Conservation (phyloP, 2,113 vertebrate genomes). For the Polypterus senegalus region DNA sequence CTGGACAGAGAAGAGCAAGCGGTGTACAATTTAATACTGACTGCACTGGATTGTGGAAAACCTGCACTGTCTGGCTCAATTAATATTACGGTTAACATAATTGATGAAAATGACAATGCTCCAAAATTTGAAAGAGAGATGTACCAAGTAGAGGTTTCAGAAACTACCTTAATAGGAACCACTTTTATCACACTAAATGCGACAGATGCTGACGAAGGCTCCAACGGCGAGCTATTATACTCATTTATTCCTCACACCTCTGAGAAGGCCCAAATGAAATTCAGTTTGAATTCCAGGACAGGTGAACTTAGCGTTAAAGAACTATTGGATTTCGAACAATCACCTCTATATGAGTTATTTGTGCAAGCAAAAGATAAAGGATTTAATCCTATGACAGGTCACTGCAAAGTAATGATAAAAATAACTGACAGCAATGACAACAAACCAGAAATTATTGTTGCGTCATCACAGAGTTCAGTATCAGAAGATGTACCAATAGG, state of each 20-base stretch:
- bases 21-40: slow-evolving; percentile 41
- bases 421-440: slow-evolving; percentile 9
- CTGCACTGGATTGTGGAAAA: slow-evolving; percentile 41
- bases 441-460: background rate
- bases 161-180: slow-evolving; percentile 34
- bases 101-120: slow-evolving; percentile 49
- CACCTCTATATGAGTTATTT: slow-evolving; percentile 9
- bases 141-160: slow-evolving; percentile 40
- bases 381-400: background rate
- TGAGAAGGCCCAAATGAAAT: slow-evolving; percentile 35
- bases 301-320: slow-evolving; percentile 47
- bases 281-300: slow-evolving; percentile 40
- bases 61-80: slow-evolving; percentile 43
- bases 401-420: slow-evolving; percentile 1
- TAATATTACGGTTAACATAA: slow-evolving; percentile 40
- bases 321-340: slow-evolving; percentile 16
- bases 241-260: slow-evolving; percentile 48
- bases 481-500: background rate
- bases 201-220: slow-evolving; percentile 44
- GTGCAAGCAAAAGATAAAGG: slow-evolving; percentile 4
- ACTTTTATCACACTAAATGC: slow-evolving; percentile 33
- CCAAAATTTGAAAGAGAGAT: slow-evolving; percentile 39
- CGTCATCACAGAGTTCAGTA: background rate
- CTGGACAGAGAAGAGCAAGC: slow-evolving; percentile 29
- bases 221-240: slow-evolving; percentile 45